Evolutionary conservation across 2,888 invertebrate species (phyloP).

Genomic region (Perizoma flavofasciatum): DNA sequence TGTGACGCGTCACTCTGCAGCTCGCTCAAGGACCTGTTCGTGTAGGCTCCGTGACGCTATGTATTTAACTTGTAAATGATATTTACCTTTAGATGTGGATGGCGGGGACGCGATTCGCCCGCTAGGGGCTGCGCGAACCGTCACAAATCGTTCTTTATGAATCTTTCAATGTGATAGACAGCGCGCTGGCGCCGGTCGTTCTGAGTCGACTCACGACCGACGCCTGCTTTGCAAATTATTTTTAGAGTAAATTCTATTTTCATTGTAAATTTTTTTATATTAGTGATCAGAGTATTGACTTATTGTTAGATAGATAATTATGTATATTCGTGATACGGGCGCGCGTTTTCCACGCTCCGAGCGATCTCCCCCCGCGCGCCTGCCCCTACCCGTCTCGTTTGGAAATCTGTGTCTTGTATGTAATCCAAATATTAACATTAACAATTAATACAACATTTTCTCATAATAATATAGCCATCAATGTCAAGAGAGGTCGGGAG

Average conservation of each 20-base stretch:
- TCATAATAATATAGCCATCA: conserved; percentile 69
- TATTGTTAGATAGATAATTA: conserved; percentile 79
- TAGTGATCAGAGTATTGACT: conserved; percentile 77
- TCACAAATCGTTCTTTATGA: conserved; percentile 69
- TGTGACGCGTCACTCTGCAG: conserved; percentile 93
- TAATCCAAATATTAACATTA: conserved; percentile 72
- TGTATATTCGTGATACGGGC: conserved; percentile 75
- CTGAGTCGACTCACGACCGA: conserved; percentile 73
- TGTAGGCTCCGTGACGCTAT: conserved; percentile 82
- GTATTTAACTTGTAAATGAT: conserved; percentile 66
- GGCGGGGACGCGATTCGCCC: conserved; percentile 51
- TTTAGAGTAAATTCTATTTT: conserved; percentile 83
- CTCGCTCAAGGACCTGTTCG: conserved; percentile 93
- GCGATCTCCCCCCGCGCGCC: conserved; percentile 64
- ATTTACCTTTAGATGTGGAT: conserved; percentile 67
- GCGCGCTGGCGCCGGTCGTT: conserved; percentile 74
- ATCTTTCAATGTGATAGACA: conserved; percentile 82
- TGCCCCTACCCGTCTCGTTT: conserved; percentile 71
- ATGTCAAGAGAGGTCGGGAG: conserved; percentile 72
- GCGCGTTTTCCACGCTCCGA: conserved; percentile 71
- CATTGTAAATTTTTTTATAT: conserved; percentile 82
- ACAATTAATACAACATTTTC: conserved; percentile 66
- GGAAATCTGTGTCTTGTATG: conserved; percentile 78
- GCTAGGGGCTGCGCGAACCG: conserved; percentile 43
- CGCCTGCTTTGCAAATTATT: conserved; percentile 72